Base-by-base conservation (phyloP, 2,797 vertebrate species). In the Pseudomugil tenellus region DNA sequence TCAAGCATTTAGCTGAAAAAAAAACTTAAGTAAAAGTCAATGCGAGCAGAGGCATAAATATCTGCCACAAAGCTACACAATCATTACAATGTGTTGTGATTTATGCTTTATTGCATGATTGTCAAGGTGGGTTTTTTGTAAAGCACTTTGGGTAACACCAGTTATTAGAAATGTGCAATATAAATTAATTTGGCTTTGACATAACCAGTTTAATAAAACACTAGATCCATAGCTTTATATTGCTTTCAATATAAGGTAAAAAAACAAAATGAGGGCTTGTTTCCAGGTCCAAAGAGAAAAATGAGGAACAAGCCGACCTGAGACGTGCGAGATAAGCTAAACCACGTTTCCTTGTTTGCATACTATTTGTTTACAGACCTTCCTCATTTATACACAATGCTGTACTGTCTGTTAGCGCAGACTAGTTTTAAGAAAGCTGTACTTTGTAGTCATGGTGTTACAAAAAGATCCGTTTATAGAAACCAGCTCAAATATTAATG, bases 281-380 rank as follows among this genome's bases (percentile, higher is more conserved):
- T n/a, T 6, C 2, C 9, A 76, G 52, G 8, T 63, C 1, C 34
- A 49, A 53, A 67, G 55, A 63, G 53, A 25, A 76, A 69, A 32
- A 6, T 4, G 4, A 32, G 32, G 8, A 32, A 32, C 26, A 46
- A 9, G 41, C 39, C 58, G 78, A 81, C 75, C 53, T 0, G 11
- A 62, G 43, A 75, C 61, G 16, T 9, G 28, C 11, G 26, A 6
- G 72, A 35, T 31, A 13, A 68, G 34, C 62, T 60, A 85, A 81
- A 88, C 67, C 37, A 35, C 55, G 21, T 74, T 87, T 79, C 60
- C 70, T 71, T 37, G 43, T 81, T 86, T 80, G 79, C 74, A 83
- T 79, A 23, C 8, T 9, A 51, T 83, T 82, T 76, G 75, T 62
- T 83, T 54, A 76, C 66, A 9, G 77, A 55, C 25, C 68, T 78